Percentiles rank a stretch among this genome's conserved stretches.
These are phyloP conservation scores for Dicranocentrus wangi DNA, from an alignment of 2,888 invertebrate genomes.

Conservation along the genomic window DNA sequence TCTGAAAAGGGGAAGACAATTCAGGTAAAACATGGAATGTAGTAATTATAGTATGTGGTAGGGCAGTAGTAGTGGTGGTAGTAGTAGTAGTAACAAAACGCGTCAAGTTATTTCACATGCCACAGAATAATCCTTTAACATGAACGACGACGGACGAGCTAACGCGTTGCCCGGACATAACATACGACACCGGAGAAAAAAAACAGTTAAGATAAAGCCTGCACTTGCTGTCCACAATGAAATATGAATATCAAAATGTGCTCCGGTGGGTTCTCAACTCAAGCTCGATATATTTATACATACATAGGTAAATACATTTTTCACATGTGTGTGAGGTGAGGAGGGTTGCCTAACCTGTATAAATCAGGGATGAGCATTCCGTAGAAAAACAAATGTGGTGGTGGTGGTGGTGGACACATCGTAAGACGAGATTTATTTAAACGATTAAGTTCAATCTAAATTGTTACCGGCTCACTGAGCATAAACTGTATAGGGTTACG, in stretches of 20 bases:
- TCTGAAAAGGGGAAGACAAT: constrained; percentile 46
- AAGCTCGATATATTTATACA: background rate
- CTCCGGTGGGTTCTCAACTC: too few species aligned
- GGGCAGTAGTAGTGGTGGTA: constrained; percentile 54
- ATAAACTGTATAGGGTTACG: constrained; percentile 40
- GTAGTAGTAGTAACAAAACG: constrained; percentile 23
- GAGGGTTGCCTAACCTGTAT: constrained; percentile 26
- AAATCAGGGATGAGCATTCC: constrained; percentile 54
- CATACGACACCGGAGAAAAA: constrained; percentile 10
- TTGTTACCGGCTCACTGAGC: constrained; percentile 44
- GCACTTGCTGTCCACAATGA: too few species aligned
- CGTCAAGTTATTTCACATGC: constrained; percentile 50
- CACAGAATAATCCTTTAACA: constrained; percentile 45
- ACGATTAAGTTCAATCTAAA: constrained; percentile 65
- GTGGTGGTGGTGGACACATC: constrained; percentile 56
- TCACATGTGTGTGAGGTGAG: constrained; percentile 20
- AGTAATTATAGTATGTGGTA: constrained; percentile 66
- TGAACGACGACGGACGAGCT: constrained; percentile 24
- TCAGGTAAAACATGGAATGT: constrained; percentile 55
- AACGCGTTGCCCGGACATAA: constrained; percentile 43
- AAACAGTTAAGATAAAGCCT: constrained; percentile 42
- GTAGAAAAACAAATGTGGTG: constrained; percentile 57
- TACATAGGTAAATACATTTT: background rate
- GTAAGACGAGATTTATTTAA: constrained; percentile 65
- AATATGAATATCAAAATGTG: too few species aligned